Percentiles rank a stretch among this genome's conserved stretches.
phyloP scores from a whole-genome alignment of 2,113 vertebrate species.

The Mellivora capensis region DNA sequence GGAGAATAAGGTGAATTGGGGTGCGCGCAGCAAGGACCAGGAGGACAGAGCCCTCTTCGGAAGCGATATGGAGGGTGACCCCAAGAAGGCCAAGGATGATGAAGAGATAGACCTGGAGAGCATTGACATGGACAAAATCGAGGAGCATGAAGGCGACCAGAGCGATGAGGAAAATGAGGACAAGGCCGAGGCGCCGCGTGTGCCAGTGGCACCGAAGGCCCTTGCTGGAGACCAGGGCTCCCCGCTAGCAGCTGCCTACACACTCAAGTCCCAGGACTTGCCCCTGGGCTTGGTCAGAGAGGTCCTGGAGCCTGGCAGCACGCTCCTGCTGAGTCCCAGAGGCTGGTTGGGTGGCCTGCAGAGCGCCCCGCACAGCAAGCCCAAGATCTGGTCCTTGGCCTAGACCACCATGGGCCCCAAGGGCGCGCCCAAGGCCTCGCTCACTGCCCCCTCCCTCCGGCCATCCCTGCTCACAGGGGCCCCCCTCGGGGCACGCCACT shows the following conservation, averaged over 20 bases:
- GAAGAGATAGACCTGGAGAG: constrained; percentile 99
- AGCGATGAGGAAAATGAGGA: constrained; percentile 98
- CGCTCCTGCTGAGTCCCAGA: constrained; percentile 87
- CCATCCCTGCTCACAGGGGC: constrained; percentile 83
- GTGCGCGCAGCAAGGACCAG: constrained; percentile 94
- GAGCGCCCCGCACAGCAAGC: constrained; percentile 91
- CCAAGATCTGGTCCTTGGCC: constrained; percentile 99
- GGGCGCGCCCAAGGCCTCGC: constrained; percentile 90
- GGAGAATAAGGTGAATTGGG: constrained; percentile 98
- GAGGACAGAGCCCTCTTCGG: constrained; percentile 93
- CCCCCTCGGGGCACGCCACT: constrained; percentile 87
- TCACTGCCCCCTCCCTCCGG: constrained; percentile 77
- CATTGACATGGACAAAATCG: constrained; percentile 99
- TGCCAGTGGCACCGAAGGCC: constrained; percentile 81
- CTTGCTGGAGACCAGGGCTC: too few relatives aligned
- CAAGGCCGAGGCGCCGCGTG: constrained; percentile 84
- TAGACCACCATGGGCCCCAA: constrained; percentile 98
- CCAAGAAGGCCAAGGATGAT: constrained; percentile 95
- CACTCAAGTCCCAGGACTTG: constrained; percentile 88
- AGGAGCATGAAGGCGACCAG: constrained; percentile 97
- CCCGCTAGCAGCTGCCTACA: constrained; percentile 86
- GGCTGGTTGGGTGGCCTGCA: constrained; percentile 86
- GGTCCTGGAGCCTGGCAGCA: constrained; percentile 86
- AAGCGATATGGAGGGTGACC: constrained; percentile 94
- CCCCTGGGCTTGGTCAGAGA: constrained; percentile 87